Conservation (phyloP, 2,888 invertebrate genomes). For the Cheilosia grossa region DNA sequence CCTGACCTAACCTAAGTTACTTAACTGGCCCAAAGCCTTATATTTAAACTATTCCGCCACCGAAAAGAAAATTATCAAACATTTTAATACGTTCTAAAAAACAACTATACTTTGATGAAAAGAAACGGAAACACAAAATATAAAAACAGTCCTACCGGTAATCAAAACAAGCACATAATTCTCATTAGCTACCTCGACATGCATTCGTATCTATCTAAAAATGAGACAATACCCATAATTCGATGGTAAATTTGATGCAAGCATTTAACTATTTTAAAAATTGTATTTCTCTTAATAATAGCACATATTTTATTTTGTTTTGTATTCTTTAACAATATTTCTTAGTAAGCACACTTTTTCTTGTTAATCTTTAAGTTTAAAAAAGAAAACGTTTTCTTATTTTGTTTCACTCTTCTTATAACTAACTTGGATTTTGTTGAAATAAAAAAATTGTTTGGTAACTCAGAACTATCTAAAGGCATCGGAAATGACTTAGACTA, state of each 20-base stretch:
- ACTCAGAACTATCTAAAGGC: slow-evolving; percentile 49
- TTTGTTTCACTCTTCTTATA: slow-evolving; percentile 26
- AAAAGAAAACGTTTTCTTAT: slow-evolving; percentile 7
- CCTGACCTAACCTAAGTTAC: too few relatives aligned
- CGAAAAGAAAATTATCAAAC: too few relatives aligned
- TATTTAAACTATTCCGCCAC: too few relatives aligned
- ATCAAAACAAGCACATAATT: too few relatives aligned
- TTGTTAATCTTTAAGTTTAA: slow-evolving; percentile 44
- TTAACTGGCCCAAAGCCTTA: too few relatives aligned
- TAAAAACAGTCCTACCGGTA: too few relatives aligned
- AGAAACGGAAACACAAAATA: too few relatives aligned
- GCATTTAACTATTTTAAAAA: slow-evolving; percentile 44
- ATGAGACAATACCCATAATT: neutral
- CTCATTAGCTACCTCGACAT: neutral
- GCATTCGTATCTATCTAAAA: neutral
- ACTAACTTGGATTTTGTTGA: neutral
- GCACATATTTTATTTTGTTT: slow-evolving; percentile 20
- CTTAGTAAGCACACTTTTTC: slow-evolving; percentile 58
- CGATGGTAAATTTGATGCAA: slow-evolving; percentile 42
- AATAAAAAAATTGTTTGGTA: slow-evolving; percentile 43
- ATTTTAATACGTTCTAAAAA: too few relatives aligned
- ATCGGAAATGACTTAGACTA: slow-evolving; percentile 18
- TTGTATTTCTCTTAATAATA: slow-evolving; percentile 39
- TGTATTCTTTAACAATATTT: slow-evolving; percentile 51
- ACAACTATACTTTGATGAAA: too few relatives aligned